These are phyloP conservation scores for Punctoribates punctum DNA, from an alignment of 2,888 invertebrate species.

Conservation along the genomic window DNA sequence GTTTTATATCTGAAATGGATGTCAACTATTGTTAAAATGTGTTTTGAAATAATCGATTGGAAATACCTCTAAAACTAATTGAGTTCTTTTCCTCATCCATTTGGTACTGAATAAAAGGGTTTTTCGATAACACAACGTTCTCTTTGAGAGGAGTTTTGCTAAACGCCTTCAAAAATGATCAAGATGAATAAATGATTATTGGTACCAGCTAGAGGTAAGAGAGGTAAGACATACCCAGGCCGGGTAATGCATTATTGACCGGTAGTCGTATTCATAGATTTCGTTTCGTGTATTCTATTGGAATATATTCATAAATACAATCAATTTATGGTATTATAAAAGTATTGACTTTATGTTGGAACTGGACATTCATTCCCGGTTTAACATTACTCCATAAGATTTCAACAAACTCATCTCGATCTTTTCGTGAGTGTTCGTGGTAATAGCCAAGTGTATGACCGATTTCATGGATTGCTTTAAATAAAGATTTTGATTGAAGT, in stretches of 20 bases:
- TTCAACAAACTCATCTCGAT: constrained; percentile 45
- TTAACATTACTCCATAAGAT: constrained; percentile 47
- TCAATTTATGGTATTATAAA: background rate
- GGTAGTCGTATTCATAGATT: constrained; percentile 45
- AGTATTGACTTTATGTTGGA: constrained; percentile 30
- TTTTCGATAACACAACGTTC: constrained; percentile 43
- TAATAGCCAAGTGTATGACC: constrained; percentile 47
- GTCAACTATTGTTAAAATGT: background rate
- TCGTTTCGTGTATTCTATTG: constrained; percentile 11
- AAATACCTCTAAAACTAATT: constrained; percentile 44
- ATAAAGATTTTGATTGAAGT: background rate
- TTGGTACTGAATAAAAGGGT: constrained; percentile 45
- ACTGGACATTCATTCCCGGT: constrained; percentile 45
- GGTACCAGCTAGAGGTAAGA: too few species aligned
- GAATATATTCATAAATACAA: background rate
- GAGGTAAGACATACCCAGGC: constrained; percentile 43
- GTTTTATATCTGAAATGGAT: constrained; percentile 43
- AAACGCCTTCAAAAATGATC: background rate
- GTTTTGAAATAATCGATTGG: background rate
- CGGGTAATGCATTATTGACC: constrained; percentile 48
- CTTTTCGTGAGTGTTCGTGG: constrained; percentile 46
- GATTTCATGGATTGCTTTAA: constrained; percentile 46
- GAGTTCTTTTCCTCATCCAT: constrained; percentile 44
- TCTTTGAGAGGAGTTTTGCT: constrained; percentile 45
- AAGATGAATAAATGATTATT: background rate